Evolutionary conservation across 2,888 invertebrate genomes (phyloP), one percentile per base, ranked within the genome.

Genomic region (Atethmia centrago): DNA sequence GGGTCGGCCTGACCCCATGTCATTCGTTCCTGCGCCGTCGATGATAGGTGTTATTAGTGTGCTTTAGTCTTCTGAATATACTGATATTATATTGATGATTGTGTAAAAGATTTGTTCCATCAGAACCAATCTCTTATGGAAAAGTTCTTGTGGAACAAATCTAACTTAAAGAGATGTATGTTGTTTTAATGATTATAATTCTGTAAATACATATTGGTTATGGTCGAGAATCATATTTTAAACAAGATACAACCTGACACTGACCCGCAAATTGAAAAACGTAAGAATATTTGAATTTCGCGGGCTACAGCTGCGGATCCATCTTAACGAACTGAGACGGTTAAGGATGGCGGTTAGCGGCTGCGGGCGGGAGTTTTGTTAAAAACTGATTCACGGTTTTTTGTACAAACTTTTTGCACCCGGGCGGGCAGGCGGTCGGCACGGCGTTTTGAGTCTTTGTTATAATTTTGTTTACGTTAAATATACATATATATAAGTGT

Each of bases 11-110:
- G 79, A 66, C 65, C 72, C 51, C 28, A 14, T 66, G 62, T 71
- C 77, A 71, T 76, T 76, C 62, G 28, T 65, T 62, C 61, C 49
- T 40, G 40, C 40, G 40, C 49, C 56, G 28, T 12, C n/a, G 51
- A 28, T 71, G 65, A 79, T 58, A 71, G 51, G 62, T 49, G 62
- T 71, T 79, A 79, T 77, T 71, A 71, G 45, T 61, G 8, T 10
- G 14, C 36, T 36, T 51, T 21, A 53, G 16, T 55, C 31, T 21
- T 58, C 59, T 45, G 14, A 51, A 59, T 45, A 25, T 45, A 16
- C 42, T 25, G n/a, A 21, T 59, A 31, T 36, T 53, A 36, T 45
- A n/a, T 76, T 31, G 19, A 51, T 49, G 31, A 67, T 36, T 36
- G 9, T 51, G 36, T 19, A 28, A 28, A n/a, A n/a, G n/a, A n/a